phyloP scores from a whole-genome alignment of 2,797 vertebrate genomes.

The Pterois miles region DNA sequence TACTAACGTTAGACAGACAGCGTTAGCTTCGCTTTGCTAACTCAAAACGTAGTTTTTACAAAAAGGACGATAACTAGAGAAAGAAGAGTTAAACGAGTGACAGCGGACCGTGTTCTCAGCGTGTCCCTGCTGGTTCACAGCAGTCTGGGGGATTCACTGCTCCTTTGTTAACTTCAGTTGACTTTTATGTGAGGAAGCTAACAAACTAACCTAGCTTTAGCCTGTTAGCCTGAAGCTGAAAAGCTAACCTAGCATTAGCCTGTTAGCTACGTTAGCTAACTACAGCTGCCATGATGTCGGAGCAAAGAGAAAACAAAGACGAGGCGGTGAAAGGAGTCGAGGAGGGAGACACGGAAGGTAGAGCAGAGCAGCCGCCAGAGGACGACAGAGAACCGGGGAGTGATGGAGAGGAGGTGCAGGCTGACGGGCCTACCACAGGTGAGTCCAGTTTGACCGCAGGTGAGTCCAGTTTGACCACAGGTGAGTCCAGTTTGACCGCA shows the following conservation, averaged over 20 bases:
- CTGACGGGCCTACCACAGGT: conserved; percentile 5
- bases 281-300: conserved; percentile 40
- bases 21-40: neutral
- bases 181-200: neutral
- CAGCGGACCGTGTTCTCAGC: neutral
- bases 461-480: neutral
- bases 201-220: neutral
- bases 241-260: neutral
- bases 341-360: neutral
- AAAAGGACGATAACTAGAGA: neutral
- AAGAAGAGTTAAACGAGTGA: neutral
- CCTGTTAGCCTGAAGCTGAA: neutral
- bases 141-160: neutral
- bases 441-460: neutral
- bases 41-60: rapidly evolving
- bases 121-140: neutral
- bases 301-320: neutral
- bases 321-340: neutral
- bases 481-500: neutral
- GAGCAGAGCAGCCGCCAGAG: conserved; percentile 3
- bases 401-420: neutral
- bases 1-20: neutral
- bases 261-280: neutral
- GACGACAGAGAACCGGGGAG: conserved; percentile 15
- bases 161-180: neutral